phyloP scores from a whole-genome alignment of 92 coral and sea anemone species.

The Diadumene lineata region DNA sequence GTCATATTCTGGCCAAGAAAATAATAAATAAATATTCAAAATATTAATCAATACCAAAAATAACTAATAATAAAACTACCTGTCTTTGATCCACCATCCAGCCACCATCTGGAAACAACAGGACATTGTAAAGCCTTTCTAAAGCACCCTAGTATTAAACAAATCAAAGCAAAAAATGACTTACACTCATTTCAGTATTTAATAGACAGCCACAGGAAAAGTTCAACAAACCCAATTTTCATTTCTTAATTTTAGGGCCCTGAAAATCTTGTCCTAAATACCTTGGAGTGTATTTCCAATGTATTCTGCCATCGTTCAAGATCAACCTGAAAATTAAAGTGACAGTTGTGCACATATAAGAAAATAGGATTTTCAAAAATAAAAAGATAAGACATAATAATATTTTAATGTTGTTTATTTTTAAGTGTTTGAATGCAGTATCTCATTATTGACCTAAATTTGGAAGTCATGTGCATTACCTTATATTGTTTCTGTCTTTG shows the following conservation, averaged over 20 bases:
- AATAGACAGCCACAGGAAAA: no score
- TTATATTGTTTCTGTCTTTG: slow-evolving; percentile 81
- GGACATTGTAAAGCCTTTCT: slow-evolving; percentile 87
- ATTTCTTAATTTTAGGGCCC: no score
- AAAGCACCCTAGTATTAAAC: slow-evolving; percentile 64
- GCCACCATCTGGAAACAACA: slow-evolving; percentile 94
- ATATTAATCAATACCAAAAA: neutral
- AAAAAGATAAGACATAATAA: neutral
- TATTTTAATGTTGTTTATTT: no score
- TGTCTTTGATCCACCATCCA: slow-evolving; percentile 92
- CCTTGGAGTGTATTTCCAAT: slow-evolving; percentile 88
- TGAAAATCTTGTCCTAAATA: neutral
- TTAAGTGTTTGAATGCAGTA: no score
- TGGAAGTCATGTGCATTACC: slow-evolving; percentile 50
- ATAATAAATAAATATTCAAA: neutral
- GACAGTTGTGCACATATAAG: no score
- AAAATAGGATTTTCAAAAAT: neutral
- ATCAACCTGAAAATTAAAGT: slow-evolving; percentile 57
- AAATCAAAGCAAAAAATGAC: no score
- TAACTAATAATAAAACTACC: slow-evolving; percentile 14
- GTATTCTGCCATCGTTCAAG: slow-evolving; percentile 95
- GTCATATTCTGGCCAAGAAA: no score
- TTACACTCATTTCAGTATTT: no score
- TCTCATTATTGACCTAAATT: no score
- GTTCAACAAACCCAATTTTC: no score